These are phyloP conservation scores for Oncorhynchus tshawytscha DNA, from an alignment of 2,113 vertebrate species.

Conservation along the genomic window DNA sequence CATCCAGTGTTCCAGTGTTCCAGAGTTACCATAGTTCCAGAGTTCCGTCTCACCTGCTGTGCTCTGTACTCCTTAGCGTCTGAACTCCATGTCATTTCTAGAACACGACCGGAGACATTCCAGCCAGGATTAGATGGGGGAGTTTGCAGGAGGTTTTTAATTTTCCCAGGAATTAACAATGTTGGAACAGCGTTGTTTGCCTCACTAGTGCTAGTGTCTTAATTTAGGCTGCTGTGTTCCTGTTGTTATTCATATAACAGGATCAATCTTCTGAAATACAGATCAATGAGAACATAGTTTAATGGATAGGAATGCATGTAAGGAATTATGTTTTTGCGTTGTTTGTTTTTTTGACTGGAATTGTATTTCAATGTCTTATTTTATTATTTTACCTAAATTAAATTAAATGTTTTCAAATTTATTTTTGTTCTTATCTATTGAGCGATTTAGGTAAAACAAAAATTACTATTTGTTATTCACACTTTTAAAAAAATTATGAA, in stretches of 20 bases:
- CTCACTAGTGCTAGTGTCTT: not conserved
- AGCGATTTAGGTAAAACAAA: no score
- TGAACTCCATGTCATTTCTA: conserved; percentile 35
- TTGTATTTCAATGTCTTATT: no score
- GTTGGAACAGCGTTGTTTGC: conserved; percentile 9
- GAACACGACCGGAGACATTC: conserved; percentile 63
- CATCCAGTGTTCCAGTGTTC: not conserved
- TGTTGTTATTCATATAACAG: not conserved
- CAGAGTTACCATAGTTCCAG: conserved; percentile 3
- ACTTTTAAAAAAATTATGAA: no score
- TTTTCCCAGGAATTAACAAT: not conserved
- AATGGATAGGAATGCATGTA: no score
- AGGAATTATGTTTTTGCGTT: no score
- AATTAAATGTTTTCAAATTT: no score
- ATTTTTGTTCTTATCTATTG: no score
- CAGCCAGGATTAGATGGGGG: conserved; percentile 65
- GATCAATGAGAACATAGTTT: not conserved
- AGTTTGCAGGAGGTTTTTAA: conserved; percentile 17
- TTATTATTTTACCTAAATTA: no score
- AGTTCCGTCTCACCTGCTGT: conserved; percentile 68
- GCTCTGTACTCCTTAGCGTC: conserved; percentile 50
- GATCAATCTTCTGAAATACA: not conserved
- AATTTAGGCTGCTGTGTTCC: not conserved
- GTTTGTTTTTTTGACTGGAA: no score
- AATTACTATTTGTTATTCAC: no score